Base-by-base conservation (phyloP, 2,888 invertebrate species). In the Branchinecta sandiegonensis region DNA sequence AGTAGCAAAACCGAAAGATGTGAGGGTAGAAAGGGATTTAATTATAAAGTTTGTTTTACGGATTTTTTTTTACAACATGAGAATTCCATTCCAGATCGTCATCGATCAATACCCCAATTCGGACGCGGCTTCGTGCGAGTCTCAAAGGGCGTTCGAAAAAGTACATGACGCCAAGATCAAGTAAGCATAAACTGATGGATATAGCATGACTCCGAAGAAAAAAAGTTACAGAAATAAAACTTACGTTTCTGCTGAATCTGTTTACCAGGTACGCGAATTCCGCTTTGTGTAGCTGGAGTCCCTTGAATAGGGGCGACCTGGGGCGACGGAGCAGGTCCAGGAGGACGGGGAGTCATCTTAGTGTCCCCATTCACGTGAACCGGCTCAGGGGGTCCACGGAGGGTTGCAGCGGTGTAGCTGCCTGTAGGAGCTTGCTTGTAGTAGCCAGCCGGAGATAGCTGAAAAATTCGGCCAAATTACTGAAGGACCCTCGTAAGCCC, bases 291-390 rank as follows among this genome's bases (percentile, higher is more conserved):
- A 74, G 74, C 47, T 74, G 73, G 69, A 77, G 78, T 72, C 74
- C 77, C 69, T 77, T 77, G 66, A 75, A 72, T 74, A 65, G 73
- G 71, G n/a, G 74, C 72, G 12, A 71, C 46, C 48, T 72, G 66
- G 47, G 70, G 69, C 66, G 72, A 17, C 66, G 64, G 4, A 65
- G 70, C 71, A 70, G 72, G 56, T 71, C 71, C 37, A 67, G 56
- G 37, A 64, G 70, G 63, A 14, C 64, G 11, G 46, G 50, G 56
- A 23, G 73, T 65, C 69, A 56, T 23, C 13, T 37, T 14, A 12
- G 56, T 17, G 17, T 56, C 56, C 1, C 56, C 56, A 56, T 56
- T 56, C 56, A 56, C 46, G 67, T 68, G 70, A 70, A 17, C 17
- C 37, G 47, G 66, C 11, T 46, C 47, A 1, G 23, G 14, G 46